Percentiles rank a stretch among this genome's conserved stretches.
Evolutionary conservation across 1,140 invertebrate species (phyloP).

Genomic region (Drosophila bocki): DNA sequence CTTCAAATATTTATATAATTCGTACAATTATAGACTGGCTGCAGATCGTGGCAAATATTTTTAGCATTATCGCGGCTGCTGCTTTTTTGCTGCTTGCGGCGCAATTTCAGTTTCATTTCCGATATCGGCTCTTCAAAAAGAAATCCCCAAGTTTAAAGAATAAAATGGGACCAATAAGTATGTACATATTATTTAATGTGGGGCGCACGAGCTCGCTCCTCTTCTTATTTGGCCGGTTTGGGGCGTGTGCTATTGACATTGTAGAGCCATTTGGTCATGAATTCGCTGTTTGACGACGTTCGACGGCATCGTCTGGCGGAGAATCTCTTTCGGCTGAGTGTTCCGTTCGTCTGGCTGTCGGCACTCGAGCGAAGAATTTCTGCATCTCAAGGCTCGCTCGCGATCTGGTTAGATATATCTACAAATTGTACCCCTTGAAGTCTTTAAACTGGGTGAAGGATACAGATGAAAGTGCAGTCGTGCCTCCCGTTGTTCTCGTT

Average conservation of each 20-base stretch:
- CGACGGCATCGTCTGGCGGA: slow-evolving; percentile 18
- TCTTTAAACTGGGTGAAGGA: slow-evolving; percentile 38
- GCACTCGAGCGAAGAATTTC: slow-evolving; percentile 34
- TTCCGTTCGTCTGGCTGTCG: slow-evolving; percentile 19
- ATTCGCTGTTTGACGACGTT: slow-evolving; percentile 17
- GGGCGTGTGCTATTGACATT: slow-evolving; percentile 72
- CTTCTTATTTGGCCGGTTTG: slow-evolving; percentile 14
- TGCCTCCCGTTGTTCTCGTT: slow-evolving; percentile 10
- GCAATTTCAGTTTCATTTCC: slow-evolving; percentile 68
- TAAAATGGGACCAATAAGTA: slow-evolving; percentile 6
- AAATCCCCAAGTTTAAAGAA: slow-evolving; percentile 21
- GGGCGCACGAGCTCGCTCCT: slow-evolving; percentile 46
- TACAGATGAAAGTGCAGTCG: slow-evolving; percentile 18
- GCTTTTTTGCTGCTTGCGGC: slow-evolving; percentile 43
- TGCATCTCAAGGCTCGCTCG: slow-evolving; percentile 24
- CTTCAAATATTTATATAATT: slow-evolving; percentile 77
- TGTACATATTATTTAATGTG: slow-evolving; percentile 47
- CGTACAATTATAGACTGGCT: slow-evolving; percentile 70
- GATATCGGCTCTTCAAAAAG: slow-evolving; percentile 54
- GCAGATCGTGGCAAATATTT: slow-evolving; percentile 63
- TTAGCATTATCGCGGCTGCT: slow-evolving; percentile 48
- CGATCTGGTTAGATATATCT: slow-evolving; percentile 10
- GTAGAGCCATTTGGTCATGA: slow-evolving; percentile 58
- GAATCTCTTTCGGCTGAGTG: slow-evolving; percentile 26
- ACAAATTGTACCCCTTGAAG: slow-evolving; percentile 26